These are phyloP conservation scores for Plectus sambesii DNA, from an alignment of 1,140 invertebrate genomes.

Conservation along the genomic window DNA sequence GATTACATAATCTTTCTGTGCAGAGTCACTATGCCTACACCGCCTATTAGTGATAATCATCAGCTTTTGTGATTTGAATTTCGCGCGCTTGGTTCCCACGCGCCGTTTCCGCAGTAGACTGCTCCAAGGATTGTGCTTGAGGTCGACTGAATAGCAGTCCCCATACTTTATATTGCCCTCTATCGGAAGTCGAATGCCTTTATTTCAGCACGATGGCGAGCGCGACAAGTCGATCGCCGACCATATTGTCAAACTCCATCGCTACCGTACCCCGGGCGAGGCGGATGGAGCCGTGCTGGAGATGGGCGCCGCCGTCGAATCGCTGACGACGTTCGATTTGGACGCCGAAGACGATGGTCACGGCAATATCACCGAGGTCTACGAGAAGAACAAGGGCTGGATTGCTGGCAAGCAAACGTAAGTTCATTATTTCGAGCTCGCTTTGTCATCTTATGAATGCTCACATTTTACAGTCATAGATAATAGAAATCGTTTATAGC, in stretches of 20 bases:
- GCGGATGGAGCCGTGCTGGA: constrained; percentile 81
- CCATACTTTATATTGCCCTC: no score
- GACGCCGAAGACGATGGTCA: constrained; percentile 56
- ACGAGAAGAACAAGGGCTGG: constrained; percentile 47
- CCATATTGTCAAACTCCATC: constrained; percentile 92
- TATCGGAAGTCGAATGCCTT: constrained; percentile 2
- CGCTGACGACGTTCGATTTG: constrained; percentile 61
- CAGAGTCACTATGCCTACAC: no score
- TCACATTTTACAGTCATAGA: not conserved
- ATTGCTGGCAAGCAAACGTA: constrained; percentile 39
- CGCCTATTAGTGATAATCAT: no score
- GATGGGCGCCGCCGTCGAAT: constrained; percentile 56
- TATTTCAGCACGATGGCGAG: constrained; percentile 60
- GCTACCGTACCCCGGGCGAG: constrained; percentile 71
- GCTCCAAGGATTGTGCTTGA: no score
- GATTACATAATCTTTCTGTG: no score
- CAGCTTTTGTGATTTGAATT: no score
- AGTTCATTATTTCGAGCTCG: constrained; percentile 11
- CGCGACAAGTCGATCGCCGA: constrained; percentile 82
- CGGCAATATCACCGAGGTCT: constrained; percentile 39
- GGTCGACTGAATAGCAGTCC: no score
- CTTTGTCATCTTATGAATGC: not conserved
- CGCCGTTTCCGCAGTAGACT: no score
- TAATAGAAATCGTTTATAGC: not conserved
- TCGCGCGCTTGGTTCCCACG: no score